Evolutionary conservation across 2,797 vertebrate genomes (phyloP).

Genomic region (Enteromius radiatus): DNA sequence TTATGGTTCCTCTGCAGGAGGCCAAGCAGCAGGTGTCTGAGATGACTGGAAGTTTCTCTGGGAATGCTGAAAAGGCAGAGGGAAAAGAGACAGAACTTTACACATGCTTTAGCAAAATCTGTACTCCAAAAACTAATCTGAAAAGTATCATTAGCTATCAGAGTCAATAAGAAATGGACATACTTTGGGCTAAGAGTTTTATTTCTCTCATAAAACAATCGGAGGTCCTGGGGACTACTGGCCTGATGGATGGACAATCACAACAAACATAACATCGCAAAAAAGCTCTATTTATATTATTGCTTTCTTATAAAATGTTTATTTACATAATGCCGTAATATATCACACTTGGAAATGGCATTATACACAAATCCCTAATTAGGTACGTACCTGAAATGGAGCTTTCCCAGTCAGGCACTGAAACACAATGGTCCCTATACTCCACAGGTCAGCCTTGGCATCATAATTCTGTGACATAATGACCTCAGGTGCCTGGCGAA

Average conservation of each 20-base stretch:
- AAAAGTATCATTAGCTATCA: background rate
- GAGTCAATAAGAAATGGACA: conserved; percentile 62
- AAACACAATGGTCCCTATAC: conserved; percentile 97
- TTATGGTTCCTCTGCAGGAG: conserved; percentile 91
- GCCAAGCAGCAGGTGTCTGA: conserved; percentile 90
- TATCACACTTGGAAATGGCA: background rate
- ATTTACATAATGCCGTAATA: background rate
- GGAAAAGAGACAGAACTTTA: background rate
- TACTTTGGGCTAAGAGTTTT: conserved; percentile 94
- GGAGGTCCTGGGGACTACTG: conserved; percentile 97
- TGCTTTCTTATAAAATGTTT: background rate
- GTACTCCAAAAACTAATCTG: background rate
- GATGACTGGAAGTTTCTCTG: conserved; percentile 90
- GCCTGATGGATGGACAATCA: conserved; percentile 76
- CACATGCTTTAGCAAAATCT: background rate
- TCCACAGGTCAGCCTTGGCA: conserved; percentile 98
- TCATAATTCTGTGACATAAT: conserved; percentile 99
- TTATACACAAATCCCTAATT: background rate
- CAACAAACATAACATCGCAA: background rate
- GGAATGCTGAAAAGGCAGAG: conserved; percentile 84
- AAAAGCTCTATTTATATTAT: background rate
- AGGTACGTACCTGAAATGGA: conserved; percentile 89
- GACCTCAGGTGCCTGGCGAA: conserved; percentile 91
- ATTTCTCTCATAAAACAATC: conserved; percentile 98
- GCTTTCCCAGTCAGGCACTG: conserved; percentile 98